Evolutionary conservation across 2,113 vertebrate genomes (phyloP), one percentile per base, ranked within the genome.

Genomic region (Aspidoscelis tigris): DNA sequence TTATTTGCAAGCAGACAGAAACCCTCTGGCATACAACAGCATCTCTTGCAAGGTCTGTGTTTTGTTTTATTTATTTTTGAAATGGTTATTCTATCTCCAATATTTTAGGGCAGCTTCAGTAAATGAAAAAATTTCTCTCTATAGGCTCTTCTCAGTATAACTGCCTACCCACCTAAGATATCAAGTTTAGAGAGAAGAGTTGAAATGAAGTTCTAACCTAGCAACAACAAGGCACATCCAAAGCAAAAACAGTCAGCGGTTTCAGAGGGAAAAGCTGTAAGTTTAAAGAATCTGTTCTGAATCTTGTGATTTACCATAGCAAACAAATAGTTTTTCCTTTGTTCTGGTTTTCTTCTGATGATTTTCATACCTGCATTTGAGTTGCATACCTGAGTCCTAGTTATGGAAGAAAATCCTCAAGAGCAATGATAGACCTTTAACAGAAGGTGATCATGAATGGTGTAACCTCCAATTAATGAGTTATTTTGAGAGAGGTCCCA

Each of bases 361-460:
- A 71, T 84, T 55, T 43, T 21, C 26, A 50, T 2, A 43, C 44
- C 21, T 81, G 0, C 14, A 44, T 26, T 76, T 87, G 24, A 80
- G 33, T 33, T 66, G 14, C 4, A 5, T 76, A 7, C 44, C 66
- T 78, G 55, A 5, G 78, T 47, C 0, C 70, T 1, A 14, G 71
- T 81, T 86, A 47, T 85, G 75, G 64, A 47, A 74, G 66, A 65
- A 81, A 86, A 69, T 55, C 64, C 66, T 33, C 3, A 75, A 85
- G 61, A 73, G 75, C 11, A 84, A 47, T 84, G 89, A 71, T 21
- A 89, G 83, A 44, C 61, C 55, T 83, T 85, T 70, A 89, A 58
- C 3, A 84, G 80, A 76, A 3, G 71, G 55, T 14, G 4, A 44
- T 80, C 0, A 21, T 71, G 83, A 53, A 76, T 82, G 6, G 64